A percentile compares a stretch with the other conserved stretches of the same genome.
Evolutionary conservation across 2,113 vertebrate species (phyloP).

Genomic region (Indicator indicator): DNA sequence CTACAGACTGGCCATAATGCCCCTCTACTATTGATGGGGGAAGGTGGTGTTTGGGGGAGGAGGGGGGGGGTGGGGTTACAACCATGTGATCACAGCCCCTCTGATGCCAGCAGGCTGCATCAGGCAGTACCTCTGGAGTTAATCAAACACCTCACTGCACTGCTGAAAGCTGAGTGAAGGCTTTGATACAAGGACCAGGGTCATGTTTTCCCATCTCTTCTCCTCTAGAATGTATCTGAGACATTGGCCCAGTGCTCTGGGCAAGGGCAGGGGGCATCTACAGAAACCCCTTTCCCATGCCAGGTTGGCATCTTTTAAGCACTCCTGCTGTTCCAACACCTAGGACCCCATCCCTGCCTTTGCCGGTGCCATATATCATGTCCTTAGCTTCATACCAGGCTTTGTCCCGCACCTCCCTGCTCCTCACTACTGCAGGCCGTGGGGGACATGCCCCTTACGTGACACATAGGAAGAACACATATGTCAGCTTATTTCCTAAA

Average conservation of each 20-base stretch:
- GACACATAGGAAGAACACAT: not conserved
- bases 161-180: not conserved
- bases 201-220: accelerated
- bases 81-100: not conserved
- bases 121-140: not conserved
- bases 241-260: accelerated
- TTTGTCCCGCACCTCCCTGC: not conserved
- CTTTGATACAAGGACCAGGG: not conserved
- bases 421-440: not conserved
- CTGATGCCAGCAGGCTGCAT: not conserved
- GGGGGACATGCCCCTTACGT: not conserved
- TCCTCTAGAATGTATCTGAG: not conserved
- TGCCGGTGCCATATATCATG: accelerated
- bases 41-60: not conserved
- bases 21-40: no score
- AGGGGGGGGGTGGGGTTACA: not conserved
- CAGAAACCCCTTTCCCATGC: not conserved
- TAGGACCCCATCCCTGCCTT: not conserved
- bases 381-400: not conserved
- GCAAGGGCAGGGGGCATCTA: accelerated
- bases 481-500: conserved; percentile 19
- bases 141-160: no score
- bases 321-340: not conserved
- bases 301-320: not conserved
- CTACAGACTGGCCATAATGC: not conserved